These are phyloP conservation scores for Cyaniris semiargus DNA, from an alignment of 2,888 invertebrate genomes.

Conservation along the genomic window DNA sequence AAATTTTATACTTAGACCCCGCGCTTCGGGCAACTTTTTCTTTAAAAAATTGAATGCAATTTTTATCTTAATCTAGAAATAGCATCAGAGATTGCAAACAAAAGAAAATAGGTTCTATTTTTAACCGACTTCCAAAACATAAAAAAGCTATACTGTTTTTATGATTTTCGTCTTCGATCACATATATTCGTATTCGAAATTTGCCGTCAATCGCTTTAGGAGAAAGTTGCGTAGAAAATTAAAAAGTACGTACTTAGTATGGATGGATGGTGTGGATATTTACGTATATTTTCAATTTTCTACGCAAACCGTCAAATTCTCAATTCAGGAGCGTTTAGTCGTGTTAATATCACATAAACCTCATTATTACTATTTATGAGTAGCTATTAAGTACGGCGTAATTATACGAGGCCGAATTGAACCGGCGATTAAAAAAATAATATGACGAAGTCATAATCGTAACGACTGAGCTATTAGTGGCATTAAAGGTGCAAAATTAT, in stretches of 20 bases:
- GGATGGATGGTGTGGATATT: background rate
- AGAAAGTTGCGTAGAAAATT: too few species aligned
- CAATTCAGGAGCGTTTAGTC: constrained; percentile 36
- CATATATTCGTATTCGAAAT: background rate
- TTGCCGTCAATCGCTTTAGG: too few species aligned
- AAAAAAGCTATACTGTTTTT: background rate
- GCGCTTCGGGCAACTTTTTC: background rate
- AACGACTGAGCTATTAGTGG: constrained; percentile 45
- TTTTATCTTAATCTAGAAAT: background rate
- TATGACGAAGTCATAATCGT: constrained; percentile 43
- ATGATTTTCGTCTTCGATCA: background rate
- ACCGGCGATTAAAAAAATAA: constrained; percentile 41
- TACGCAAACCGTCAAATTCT: background rate
- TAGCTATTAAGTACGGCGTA: constrained; percentile 44
- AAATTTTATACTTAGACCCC: constrained; percentile 7
- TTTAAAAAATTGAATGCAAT: constrained; percentile 2
- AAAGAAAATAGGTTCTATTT: background rate
- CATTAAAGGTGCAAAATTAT: constrained; percentile 48
- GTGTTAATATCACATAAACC: constrained; percentile 47
- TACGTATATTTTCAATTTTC: background rate
- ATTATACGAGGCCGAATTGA: constrained; percentile 44
- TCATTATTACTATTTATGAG: constrained; percentile 44
- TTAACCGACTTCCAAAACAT: background rate
- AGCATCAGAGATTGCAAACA: background rate
- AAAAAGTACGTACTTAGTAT: background rate